Base-by-base conservation (phyloP, 2,888 invertebrate species). In the Pollenia griseotomentosa region DNA sequence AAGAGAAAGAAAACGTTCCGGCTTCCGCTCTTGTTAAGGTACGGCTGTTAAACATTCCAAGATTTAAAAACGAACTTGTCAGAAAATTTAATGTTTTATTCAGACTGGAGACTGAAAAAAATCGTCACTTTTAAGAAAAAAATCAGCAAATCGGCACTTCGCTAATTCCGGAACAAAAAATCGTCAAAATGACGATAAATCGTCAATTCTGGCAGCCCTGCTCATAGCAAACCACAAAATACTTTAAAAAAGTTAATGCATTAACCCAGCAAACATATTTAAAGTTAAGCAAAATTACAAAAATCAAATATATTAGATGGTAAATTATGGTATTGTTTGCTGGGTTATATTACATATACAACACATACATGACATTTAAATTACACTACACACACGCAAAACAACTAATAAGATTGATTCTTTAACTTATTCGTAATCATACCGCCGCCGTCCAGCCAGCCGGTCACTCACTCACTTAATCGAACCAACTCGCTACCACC, bases 141-240 rank as follows among this genome's bases (percentile, higher is more conserved):
- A n/a, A n/a, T n/a, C n/a, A n/a, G n/a, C n/a, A n/a, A n/a, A n/a
- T n/a, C n/a, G n/a, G n/a, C n/a, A n/a, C n/a, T n/a, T n/a, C n/a
- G n/a, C n/a, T n/a, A n/a, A n/a, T n/a, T n/a, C n/a, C 48, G 63
- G 23, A 23, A 23, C 23, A 46, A 66, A 7, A 44, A 46, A 23
- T 12, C 19, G n/a, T 33, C 19, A 65, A 66, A 23, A 23, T 23
- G 23, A 23, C 23, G 23, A 23, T 23, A 23, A 23, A 23, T 23
- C 23, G 23, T 23, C 23, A 23, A 23, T 23, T 23, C 23, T 23
- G 23, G 23, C 23, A 23, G 23, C 23, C 23, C 23, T 23, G 11
- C 11, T 46, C 61, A 66, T 23, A n/a, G n/a, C 8, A 61, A 57
- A 75, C 61, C 71, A 79, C 68, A 79, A 77, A 77, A 44, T 66